Evolutionary conservation across 1,140 invertebrate genomes (phyloP), one percentile per base, ranked within the genome.

Genomic region (Heliconius eleuchia): DNA sequence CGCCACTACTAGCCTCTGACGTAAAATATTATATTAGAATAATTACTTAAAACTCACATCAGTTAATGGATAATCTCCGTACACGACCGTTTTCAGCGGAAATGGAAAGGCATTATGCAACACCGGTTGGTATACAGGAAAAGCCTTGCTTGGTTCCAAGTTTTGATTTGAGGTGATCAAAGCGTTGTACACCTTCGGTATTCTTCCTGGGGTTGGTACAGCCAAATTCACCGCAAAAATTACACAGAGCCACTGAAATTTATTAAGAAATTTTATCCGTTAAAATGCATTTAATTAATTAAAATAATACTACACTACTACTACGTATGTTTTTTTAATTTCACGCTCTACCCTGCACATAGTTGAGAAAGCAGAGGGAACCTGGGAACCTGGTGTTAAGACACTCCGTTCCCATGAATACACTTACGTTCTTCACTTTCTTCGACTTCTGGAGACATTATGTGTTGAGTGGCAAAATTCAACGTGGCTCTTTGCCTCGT

Each of bases 121-220:
- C 0, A 96, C 95, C 13, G 96, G 96, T 84, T 97, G 96, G 78
- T 97, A 96, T 50, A 97, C 96, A 0, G 97, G 97, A 89, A 95
- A 97, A 0, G 97, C 96, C 71, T 96, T 95, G 78, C 96, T 97
- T 9, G 97, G 96, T 30, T 96, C 95, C 37, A 97, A 88, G 87
- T 97, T 97, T 84, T 97, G 96, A 83, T 97, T 96, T 3, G 96
- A 97, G 6, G 96, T 97, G 84, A 97, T 97, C 27, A 97, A 93
- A 0, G 96, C 96, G 90, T 97, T 97, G 91, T 97, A 97, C 19
- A 97, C 96, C 85, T 96, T 97, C 3, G 97, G 97, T 46, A 93
- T 94, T 88, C 95, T 93, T 71, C 86, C 91, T 1, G 90, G 92
- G 30, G 92, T 90, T 66, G 95, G 95, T 13, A 94, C 94, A 9